These are phyloP conservation scores for Malthinus seriepunctatus DNA, from an alignment of 2,888 invertebrate species.

Conservation along the genomic window DNA sequence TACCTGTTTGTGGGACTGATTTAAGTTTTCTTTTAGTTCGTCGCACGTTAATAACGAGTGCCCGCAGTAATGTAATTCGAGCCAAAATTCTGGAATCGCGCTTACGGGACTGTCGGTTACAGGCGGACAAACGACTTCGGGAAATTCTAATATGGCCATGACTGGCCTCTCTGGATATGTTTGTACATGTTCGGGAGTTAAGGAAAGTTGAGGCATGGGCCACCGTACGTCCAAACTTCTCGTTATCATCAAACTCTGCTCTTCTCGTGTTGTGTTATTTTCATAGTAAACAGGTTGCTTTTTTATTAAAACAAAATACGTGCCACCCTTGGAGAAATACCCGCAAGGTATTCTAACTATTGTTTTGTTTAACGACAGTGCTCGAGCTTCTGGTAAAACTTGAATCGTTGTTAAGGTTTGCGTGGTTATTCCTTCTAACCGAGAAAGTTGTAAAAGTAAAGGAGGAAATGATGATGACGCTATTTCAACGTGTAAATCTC, in stretches of 20 bases:
- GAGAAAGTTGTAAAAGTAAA: constrained; percentile 53
- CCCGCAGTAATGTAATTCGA: constrained; percentile 81
- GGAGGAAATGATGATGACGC: constrained; percentile 53
- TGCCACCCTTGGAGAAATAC: constrained; percentile 73
- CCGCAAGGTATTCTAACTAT: constrained; percentile 64
- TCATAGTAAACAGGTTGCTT: constrained; percentile 41
- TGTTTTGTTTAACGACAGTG: constrained; percentile 48
- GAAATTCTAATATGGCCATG: constrained; percentile 74
- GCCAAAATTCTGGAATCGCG: constrained; percentile 69
- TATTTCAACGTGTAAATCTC: constrained; percentile 76
- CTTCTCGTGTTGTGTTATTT: constrained; percentile 35
- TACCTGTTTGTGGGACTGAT: constrained; percentile 57
- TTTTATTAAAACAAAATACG: constrained; percentile 60
- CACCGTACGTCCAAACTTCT: constrained; percentile 78
- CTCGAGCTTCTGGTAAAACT: constrained; percentile 50
- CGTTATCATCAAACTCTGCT: constrained; percentile 44
- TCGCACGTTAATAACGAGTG: constrained; percentile 74
- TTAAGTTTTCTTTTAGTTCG: constrained; percentile 49
- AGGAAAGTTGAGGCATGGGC: constrained; percentile 72
- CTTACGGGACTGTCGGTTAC: constrained; percentile 59
- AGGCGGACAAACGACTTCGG: constrained; percentile 71
- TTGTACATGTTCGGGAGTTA: constrained; percentile 75
- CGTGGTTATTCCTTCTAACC: constrained; percentile 51
- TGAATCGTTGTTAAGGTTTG: constrained; percentile 50
- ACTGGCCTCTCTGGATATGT: constrained; percentile 80